Evolutionary conservation across 2,888 invertebrate species (phyloP).

Genomic region (Cenopis cana): DNA sequence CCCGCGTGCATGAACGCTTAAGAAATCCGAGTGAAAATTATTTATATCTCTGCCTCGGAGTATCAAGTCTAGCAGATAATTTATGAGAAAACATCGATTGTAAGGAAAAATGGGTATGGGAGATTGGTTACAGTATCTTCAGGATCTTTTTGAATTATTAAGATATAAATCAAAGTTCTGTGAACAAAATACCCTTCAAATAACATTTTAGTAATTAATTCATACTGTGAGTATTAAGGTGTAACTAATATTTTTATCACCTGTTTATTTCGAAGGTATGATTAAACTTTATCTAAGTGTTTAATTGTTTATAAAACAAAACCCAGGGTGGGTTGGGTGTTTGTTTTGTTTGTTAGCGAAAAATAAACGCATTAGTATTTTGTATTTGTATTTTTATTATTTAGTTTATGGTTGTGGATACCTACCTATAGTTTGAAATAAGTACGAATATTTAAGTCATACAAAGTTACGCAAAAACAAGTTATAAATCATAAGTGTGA

Average conservation of each 20-base stretch:
- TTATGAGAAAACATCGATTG: conserved; percentile 37
- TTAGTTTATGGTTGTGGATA: neutral
- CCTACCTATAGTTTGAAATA: neutral
- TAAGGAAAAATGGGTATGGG: conserved; percentile 17
- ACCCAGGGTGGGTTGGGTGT: too few relatives aligned
- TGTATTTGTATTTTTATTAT: too few relatives aligned
- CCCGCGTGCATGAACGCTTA: conserved; percentile 47
- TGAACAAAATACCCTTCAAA: too few relatives aligned
- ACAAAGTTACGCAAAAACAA: conserved; percentile 62
- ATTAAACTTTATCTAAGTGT: too few relatives aligned
- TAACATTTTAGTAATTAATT: too few relatives aligned
- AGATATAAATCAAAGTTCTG: neutral
- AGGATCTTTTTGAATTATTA: neutral
- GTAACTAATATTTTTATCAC: too few relatives aligned
- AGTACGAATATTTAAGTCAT: conserved; percentile 23
- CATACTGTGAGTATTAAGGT: too few relatives aligned
- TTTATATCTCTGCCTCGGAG: conserved; percentile 28
- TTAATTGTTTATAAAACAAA: too few relatives aligned
- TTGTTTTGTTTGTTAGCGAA: too few relatives aligned
- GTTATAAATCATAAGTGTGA: conserved; percentile 75
- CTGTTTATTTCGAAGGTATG: too few relatives aligned
- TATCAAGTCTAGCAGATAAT: conserved; percentile 36
- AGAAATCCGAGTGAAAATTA: conserved; percentile 43
- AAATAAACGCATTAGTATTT: too few relatives aligned
- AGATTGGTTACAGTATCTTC: conserved; percentile 16